Evolutionary conservation across 2,113 vertebrate genomes (phyloP).

Genomic region (Mellivora capensis): DNA sequence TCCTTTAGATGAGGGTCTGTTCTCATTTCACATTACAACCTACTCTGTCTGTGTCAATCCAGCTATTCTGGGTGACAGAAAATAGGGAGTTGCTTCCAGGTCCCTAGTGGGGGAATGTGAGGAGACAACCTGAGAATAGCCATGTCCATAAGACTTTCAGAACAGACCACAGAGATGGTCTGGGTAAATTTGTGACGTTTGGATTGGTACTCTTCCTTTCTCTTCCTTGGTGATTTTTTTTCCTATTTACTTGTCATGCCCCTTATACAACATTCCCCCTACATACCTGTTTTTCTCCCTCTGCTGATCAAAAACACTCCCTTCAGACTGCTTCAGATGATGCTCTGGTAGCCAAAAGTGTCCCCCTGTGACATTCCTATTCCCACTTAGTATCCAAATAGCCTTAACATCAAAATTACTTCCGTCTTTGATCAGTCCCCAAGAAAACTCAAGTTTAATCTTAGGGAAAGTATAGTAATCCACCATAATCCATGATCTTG

Average conservation of each 20-base stretch:
- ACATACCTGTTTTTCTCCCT: neutral
- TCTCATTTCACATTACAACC: neutral
- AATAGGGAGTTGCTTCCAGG: neutral
- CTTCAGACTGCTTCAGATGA: neutral
- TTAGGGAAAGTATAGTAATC: neutral
- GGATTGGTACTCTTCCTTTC: neutral
- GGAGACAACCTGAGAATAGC: neutral
- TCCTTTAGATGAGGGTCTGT: neutral
- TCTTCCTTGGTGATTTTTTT: neutral
- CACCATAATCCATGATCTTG: neutral
- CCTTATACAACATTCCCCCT: neutral
- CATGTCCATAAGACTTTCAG: neutral
- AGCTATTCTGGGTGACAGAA: neutral
- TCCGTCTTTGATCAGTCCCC: conserved; percentile 8
- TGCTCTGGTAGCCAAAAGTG: neutral
- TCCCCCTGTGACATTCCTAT: neutral
- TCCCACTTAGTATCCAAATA: neutral
- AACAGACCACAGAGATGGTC: neutral
- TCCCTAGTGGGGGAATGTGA: neutral
- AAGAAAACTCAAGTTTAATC: conserved; percentile 29
- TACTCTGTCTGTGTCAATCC: neutral
- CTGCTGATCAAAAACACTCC: neutral
- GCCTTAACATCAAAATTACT: neutral
- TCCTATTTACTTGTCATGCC: neutral
- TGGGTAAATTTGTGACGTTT: neutral